phyloP scores from a whole-genome alignment of 2,797 vertebrate genomes.

The Siniperca obscura region DNA sequence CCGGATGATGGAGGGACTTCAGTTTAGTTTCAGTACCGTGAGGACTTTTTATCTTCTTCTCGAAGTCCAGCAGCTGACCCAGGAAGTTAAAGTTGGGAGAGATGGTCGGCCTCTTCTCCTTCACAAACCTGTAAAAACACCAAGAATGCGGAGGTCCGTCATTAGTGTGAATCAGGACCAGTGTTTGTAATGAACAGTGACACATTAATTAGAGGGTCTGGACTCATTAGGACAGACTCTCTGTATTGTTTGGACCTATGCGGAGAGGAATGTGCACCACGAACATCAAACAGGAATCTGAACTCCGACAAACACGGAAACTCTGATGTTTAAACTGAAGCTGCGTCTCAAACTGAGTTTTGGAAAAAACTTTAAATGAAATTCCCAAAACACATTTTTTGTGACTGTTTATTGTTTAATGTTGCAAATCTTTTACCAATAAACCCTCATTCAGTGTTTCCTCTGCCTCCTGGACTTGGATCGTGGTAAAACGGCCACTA shows the following conservation, averaged over 20 bases:
- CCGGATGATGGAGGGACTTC: slow-evolving; percentile 81
- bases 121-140: slow-evolving; percentile 90
- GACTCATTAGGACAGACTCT: slow-evolving; percentile 39
- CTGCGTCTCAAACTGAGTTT: neutral
- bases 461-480: no score
- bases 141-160: slow-evolving; percentile 6
- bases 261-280: slow-evolving; percentile 23
- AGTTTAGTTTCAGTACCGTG: slow-evolving; percentile 70
- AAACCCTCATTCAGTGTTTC: no score
- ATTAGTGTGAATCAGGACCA: slow-evolving; percentile 35
- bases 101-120: slow-evolving; percentile 97
- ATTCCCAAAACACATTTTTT: no score
- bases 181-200: slow-evolving; percentile 35
- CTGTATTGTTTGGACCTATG: slow-evolving; percentile 4
- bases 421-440: no score
- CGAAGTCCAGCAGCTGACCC: slow-evolving; percentile 97
- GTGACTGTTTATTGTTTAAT: no score
- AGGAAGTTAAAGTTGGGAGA: slow-evolving; percentile 99
- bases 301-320: neutral
- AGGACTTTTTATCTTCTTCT: slow-evolving; percentile 91
- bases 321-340: neutral
- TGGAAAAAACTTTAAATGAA: no score
- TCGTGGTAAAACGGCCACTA: no score
- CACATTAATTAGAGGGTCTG: slow-evolving; percentile 41
- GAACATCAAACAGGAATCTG: slow-evolving; percentile 13